Evolutionary conservation across 92 coral and sea anemone genomes (phyloP), one percentile per base, ranked within the genome.

Genomic region (Porites cylindrica): DNA sequence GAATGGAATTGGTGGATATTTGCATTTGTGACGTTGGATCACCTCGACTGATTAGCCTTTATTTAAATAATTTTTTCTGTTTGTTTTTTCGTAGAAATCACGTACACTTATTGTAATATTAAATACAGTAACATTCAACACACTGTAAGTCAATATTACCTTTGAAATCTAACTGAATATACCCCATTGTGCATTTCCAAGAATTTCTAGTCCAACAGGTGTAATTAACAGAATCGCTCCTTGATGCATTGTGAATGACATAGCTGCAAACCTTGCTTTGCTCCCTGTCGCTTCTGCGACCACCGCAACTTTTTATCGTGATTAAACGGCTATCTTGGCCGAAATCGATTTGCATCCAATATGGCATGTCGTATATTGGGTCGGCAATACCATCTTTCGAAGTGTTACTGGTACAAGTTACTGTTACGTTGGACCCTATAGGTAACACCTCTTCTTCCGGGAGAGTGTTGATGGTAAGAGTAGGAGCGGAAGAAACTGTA

Each of bases 401-500:
- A 10, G 38, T 0, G 23, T 82, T 82, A 47, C 86, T 82, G 14
- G 54, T 82, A 43, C 93, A 90, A 52, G 23, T 32, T 11, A 90
- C 76, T 69, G 89, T 86, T 26, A 86, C 81, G 60, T 81, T 68
- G 59, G 52, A 79, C 80, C 93, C 93, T 54, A 66, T 53, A 7
- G 81, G 77, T 4, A 60, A 43, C 38, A 86, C 16, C 3, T 54
- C 5, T 16, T 85, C 88, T 51, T 56, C 52, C 20, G 92, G 92
- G 14, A 65, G 6, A 4, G 29, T 70, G 7, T 18, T 58, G 43
- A 82, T 59, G 1, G 54, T 32, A 6, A 82, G 20, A 24, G 78
- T 32, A 14, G 86, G 78, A 10, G 17, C 17, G 6, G 0, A 2
- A 16, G 66, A 10, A 51, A 1, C 75, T 80, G 76, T n/a, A 26